phyloP scores from a whole-genome alignment of 2,888 invertebrate genomes.

The Lithophane socia region DNA sequence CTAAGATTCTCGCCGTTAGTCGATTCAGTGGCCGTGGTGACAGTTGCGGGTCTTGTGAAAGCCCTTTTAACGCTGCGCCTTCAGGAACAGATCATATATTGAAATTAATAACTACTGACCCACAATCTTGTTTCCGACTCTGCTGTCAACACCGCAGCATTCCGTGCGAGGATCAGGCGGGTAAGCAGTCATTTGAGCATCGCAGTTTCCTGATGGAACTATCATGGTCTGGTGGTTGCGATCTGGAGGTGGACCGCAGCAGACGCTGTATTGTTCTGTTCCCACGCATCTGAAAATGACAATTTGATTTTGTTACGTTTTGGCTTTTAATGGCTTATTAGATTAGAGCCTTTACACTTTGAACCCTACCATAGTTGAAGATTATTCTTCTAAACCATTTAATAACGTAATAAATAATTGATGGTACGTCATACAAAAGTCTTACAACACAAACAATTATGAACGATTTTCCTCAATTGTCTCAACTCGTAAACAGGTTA shows the following conservation, averaged over 20 bases:
- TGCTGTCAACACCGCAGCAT: conserved; percentile 80
- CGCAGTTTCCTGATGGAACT: conserved; percentile 50
- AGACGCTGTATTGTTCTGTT: conserved; percentile 72
- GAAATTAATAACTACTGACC: conserved; percentile 66
- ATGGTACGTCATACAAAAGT: conserved; percentile 1
- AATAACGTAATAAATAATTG: conserved; percentile 8
- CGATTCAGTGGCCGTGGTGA: no score
- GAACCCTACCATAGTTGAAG: neutral
- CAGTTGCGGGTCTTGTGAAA: no score
- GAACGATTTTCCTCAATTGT: conserved; percentile 36
- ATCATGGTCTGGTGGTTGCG: neutral
- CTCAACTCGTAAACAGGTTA: conserved; percentile 27
- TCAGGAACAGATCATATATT: neutral
- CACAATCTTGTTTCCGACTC: conserved; percentile 74
- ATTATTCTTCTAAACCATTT: neutral
- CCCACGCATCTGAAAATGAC: conserved; percentile 69
- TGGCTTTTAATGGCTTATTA: neutral
- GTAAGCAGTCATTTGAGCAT: conserved; percentile 61
- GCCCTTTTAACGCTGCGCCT: neutral
- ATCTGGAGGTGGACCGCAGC: conserved; percentile 72
- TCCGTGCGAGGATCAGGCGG: conserved; percentile 73
- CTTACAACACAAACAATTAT: conserved; percentile 22
- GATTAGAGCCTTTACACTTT: neutral
- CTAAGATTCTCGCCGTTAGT: neutral
- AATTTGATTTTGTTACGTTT: neutral